Evolutionary conservation across 2,888 invertebrate genomes (phyloP).

Genomic region (Antitype chi): DNA sequence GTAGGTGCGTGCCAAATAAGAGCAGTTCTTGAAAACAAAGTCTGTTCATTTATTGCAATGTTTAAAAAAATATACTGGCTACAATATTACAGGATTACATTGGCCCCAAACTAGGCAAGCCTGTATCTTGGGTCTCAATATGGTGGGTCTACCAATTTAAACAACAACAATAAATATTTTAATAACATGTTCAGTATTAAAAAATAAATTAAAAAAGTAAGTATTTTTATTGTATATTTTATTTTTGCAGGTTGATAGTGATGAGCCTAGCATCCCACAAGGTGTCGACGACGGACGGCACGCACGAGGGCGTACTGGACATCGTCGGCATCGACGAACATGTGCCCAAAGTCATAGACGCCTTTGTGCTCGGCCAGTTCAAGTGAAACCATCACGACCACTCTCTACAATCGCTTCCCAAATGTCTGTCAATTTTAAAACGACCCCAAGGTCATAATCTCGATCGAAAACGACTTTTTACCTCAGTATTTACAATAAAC

Average conservation of each 20-base stretch:
- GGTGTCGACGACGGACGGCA: slow-evolving; percentile 85
- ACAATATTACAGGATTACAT: not conserved
- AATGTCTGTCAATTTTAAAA: slow-evolving; percentile 62
- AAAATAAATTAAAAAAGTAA: not conserved
- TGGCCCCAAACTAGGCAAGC: not conserved
- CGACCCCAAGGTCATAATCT: slow-evolving; percentile 61
- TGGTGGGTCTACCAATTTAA: not conserved
- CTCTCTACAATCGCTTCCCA: slow-evolving; percentile 51
- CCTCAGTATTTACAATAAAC: slow-evolving; percentile 79
- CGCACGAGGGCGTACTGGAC: slow-evolving; percentile 90
- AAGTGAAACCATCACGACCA: slow-evolving; percentile 72
- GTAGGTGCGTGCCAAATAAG: no score
- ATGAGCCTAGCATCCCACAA: slow-evolving; percentile 91
- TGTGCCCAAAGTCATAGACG: slow-evolving; percentile 92
- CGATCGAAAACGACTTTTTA: slow-evolving; percentile 72
- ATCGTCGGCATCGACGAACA: slow-evolving; percentile 92
- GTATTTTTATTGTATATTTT: not conserved
- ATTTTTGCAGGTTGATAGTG: slow-evolving; percentile 88
- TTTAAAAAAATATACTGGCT: not conserved
- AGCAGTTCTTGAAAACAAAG: not conserved
- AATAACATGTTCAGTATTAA: no score
- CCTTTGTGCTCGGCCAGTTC: slow-evolving; percentile 91
- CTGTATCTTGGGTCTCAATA: not conserved
- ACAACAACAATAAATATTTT: not conserved
- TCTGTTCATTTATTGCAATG: not conserved